Evolutionary conservation across 2,888 invertebrate genomes (phyloP), one percentile per base, ranked within the genome.

Genomic region (Cephus sareptanus): DNA sequence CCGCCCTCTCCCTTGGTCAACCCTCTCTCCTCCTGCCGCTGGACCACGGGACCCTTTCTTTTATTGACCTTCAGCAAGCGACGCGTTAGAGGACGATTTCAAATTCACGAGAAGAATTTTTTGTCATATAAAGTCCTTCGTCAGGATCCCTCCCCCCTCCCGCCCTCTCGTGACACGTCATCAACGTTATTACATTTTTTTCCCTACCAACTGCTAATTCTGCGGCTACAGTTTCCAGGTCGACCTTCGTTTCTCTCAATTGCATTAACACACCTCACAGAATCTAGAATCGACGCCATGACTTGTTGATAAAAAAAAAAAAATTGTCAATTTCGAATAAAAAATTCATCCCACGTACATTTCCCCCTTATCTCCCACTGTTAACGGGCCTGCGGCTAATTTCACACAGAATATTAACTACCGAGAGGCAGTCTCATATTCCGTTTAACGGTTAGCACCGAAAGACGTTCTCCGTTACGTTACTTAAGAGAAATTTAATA

Each of bases 71-170:
- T 6, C 23, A 23, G 56, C 56, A 15, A 6, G 15, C 4, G 40
- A 40, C 15, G 15, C 40, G 40, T 6, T 15, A 6, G 2, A 40
- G 23, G 3, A 23, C 40, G 56, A 56, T 23, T 23, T 56, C 1
- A 56, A 56, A 23, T 56, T 56, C 23, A 23, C 9, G 23, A 1
- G 0, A 9, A 56, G 23, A 23, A 23, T 23, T 56, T 56, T 40
- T 56, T 56, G 70, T 76, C 70, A 75, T 73, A 37, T 13, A 70
- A 79, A 79, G 73, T 75, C 56, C 75, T 69, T 79, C 75, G n/a
- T 23, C 34, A 30, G 34, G 12, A 69, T 34, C 77, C 33, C 11
- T 73, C 68, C 68, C 69, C 68, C 9, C 37, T 35, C 33, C 11
- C 35, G n/a, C 12, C 34, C 37, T 33, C 40, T 56, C 11, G 2